Percentiles rank a stretch among this genome's conserved stretches.
These are phyloP conservation scores for Spea hammondii DNA, from an alignment of 2,797 vertebrate genomes.

Conservation along the genomic window DNA sequence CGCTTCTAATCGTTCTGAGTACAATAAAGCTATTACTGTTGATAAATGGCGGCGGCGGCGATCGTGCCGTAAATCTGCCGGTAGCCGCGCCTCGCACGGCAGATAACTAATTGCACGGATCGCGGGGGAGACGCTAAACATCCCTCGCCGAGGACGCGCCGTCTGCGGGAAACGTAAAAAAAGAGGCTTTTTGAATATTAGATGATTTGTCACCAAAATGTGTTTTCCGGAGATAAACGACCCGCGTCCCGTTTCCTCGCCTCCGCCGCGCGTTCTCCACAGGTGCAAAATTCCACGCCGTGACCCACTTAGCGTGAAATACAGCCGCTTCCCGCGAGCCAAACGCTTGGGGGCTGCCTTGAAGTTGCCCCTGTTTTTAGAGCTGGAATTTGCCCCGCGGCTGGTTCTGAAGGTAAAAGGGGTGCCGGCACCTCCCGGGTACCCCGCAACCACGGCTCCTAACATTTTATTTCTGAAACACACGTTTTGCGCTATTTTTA, in stretches of 20 bases:
- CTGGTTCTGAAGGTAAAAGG: too few relatives aligned
- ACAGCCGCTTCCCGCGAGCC: neutral
- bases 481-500: too few relatives aligned
- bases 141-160: neutral
- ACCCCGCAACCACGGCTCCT: too few relatives aligned
- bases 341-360: neutral
- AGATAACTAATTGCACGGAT: constrained; percentile 6
- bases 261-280: constrained; percentile 11
- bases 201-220: constrained; percentile 25
- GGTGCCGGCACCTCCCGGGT: too few relatives aligned
- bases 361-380: constrained; percentile 62
- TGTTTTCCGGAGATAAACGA: constrained; percentile 20
- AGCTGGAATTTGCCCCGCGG: constrained; percentile 55
- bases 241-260: constrained; percentile 27
- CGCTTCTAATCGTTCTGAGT: too few relatives aligned
- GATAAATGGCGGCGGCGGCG: neutral
- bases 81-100: too few relatives aligned
- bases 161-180: neutral
- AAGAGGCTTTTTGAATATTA: constrained; percentile 10
- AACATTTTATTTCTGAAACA: too few relatives aligned
- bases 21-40: neutral
- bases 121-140: neutral
- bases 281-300: constrained; percentile 21
- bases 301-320: constrained; percentile 41
- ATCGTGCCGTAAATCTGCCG: neutral